Percentiles rank a stretch among this genome's conserved stretches.
phyloP scores from a whole-genome alignment of 2,113 vertebrate species.

The Oreochromis niloticus region DNA sequence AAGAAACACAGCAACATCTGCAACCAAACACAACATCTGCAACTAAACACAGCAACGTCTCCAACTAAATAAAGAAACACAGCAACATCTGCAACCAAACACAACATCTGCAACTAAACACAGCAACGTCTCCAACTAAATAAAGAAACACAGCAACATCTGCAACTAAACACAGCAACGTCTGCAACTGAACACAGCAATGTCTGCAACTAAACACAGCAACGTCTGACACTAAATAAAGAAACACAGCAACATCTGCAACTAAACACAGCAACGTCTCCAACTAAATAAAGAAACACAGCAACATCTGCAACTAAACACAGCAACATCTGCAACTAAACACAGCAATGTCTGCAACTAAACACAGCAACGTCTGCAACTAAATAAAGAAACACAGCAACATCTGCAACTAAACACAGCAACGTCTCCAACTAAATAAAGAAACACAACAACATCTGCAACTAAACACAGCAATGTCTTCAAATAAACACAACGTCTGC shows the following conservation, averaged over 20 bases:
- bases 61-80: too few species aligned
- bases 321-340: accelerated
- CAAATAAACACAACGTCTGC: too few species aligned
- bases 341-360: accelerated
- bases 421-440: accelerated
- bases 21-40: too few species aligned
- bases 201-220: too few species aligned
- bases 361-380: background rate
- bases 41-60: too few species aligned
- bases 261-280: accelerated
- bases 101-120: accelerated
- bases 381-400: accelerated
- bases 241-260: accelerated
- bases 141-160: accelerated
- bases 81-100: too few species aligned
- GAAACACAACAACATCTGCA: too few species aligned
- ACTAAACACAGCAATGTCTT: accelerated
- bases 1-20: too few species aligned
- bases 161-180: accelerated
- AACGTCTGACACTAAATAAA: accelerated
- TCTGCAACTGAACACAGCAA: background rate
- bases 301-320: accelerated
- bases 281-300: accelerated
- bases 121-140: accelerated
- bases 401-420: too few species aligned